Percentiles rank a stretch among this genome's conserved stretches.
phyloP scores from a whole-genome alignment of 2,888 invertebrate genomes.

The Trichopoda pennipes region DNA sequence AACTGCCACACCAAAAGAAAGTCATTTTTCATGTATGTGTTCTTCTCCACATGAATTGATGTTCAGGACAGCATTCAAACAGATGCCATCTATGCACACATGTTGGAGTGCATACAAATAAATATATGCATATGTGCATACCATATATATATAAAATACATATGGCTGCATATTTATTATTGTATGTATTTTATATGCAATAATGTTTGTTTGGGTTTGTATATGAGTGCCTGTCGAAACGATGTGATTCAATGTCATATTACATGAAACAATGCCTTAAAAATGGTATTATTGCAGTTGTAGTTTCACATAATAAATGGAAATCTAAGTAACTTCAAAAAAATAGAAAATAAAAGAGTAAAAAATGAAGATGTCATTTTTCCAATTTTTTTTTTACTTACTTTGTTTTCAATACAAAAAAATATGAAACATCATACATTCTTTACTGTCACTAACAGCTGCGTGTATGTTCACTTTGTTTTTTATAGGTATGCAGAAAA shows the following conservation, averaged over 20 bases:
- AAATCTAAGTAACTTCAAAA: slow-evolving; percentile 61
- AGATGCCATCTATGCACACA: slow-evolving; percentile 17
- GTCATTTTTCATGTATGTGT: slow-evolving; percentile 36
- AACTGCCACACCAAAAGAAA: slow-evolving; percentile 38
- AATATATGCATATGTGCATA: not conserved
- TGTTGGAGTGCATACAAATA: not conserved
- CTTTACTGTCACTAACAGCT: slow-evolving; percentile 45
- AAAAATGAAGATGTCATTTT: slow-evolving; percentile 62
- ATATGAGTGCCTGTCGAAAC: slow-evolving; percentile 23
- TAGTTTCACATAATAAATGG: slow-evolving; percentile 28
- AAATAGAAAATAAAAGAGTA: slow-evolving; percentile 51
- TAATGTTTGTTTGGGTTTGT: slow-evolving; percentile 34
- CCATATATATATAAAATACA: not conserved
- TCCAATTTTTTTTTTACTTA: not conserved
- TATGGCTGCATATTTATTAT: not conserved
- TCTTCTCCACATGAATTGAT: slow-evolving; percentile 39
- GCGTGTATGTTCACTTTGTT: not conserved
- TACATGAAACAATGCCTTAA: slow-evolving; percentile 50
- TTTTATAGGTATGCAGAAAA: not conserved
- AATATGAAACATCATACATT: slow-evolving; percentile 53
- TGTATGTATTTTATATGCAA: slow-evolving; percentile 6
- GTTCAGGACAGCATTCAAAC: slow-evolving; percentile 32
- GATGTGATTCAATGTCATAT: slow-evolving; percentile 65
- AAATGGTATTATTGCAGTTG: slow-evolving; percentile 18
- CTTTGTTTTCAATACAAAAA: slow-evolving; percentile 22